Conservation (phyloP, 2,888 invertebrate genomes). For the Anagyrus pseudococci region DNA sequence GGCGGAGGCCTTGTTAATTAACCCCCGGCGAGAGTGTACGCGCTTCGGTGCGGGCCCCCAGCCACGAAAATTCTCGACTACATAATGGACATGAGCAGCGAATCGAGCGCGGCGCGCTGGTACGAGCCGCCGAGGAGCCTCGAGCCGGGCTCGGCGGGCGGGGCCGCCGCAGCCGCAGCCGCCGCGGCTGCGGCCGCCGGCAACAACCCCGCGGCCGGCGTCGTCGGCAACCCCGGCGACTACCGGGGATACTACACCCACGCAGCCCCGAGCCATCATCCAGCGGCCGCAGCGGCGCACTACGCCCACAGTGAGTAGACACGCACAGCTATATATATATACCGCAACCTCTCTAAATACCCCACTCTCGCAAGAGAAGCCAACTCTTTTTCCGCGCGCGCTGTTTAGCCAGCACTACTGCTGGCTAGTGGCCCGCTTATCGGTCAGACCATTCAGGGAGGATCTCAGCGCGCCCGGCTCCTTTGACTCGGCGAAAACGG, state of each 20-base stretch:
- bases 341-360: no score
- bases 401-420: neutral
- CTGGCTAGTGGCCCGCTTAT: neutral
- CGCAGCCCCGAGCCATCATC: constrained; percentile 26
- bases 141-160: constrained; percentile 51
- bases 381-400: neutral
- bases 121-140: constrained; percentile 60
- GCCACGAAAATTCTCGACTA: constrained; percentile 51
- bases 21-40: constrained; percentile 17
- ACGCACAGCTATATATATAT: no score
- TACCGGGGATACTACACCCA: constrained; percentile 41
- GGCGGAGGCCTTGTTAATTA: neutral
- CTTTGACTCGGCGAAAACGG: neutral
- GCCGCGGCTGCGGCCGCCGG: constrained; percentile 50
- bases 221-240: constrained; percentile 32
- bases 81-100: constrained; percentile 61
- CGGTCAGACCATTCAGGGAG: neutral
- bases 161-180: constrained; percentile 46
- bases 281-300: constrained; percentile 56
- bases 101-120: constrained; percentile 61
- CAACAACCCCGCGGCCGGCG: constrained; percentile 45
- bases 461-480: neutral
- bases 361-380: no score
- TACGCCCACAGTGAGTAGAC: constrained; percentile 51
- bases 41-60: constrained; percentile 31